A percentile compares a stretch with the other conserved stretches of the same genome.
Conservation (phyloP, 2,888 invertebrate species). For the Ctena decussata region DNA sequence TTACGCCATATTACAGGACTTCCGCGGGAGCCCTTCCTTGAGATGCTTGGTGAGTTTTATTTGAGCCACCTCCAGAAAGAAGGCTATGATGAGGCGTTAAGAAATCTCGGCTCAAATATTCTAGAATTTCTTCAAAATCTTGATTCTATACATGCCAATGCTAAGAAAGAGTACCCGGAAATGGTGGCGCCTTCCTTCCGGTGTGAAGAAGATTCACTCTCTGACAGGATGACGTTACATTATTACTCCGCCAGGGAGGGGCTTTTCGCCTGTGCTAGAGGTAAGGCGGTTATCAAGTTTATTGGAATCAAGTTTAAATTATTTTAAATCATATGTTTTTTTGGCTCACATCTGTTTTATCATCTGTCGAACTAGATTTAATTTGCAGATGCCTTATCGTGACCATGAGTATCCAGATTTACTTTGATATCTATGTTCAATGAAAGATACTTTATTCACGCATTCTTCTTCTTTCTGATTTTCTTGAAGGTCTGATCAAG, state of each 20-base stretch:
- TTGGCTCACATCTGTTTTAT: too few relatives aligned
- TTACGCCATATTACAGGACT: constrained; percentile 59
- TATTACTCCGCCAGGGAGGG: constrained; percentile 78
- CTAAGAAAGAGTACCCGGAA: constrained; percentile 74
- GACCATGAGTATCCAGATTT: too few relatives aligned
- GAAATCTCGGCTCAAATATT: constrained; percentile 76
- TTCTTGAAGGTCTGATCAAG: constrained; percentile 68
- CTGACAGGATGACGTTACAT: constrained; percentile 78
- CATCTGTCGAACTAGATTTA: too few relatives aligned
- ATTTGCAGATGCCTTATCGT: too few relatives aligned
- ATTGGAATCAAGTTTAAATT: too few relatives aligned
- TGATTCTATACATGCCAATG: constrained; percentile 77
- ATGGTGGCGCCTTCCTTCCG: constrained; percentile 78
- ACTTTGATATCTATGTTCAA: too few relatives aligned
- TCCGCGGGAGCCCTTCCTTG: constrained; percentile 69
- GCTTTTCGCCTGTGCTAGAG: constrained; percentile 72
- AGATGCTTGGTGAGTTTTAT: constrained; percentile 76
- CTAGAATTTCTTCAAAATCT: constrained; percentile 79
- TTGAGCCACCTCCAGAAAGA: constrained; percentile 65
- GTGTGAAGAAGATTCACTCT: constrained; percentile 74
- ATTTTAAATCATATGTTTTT: too few relatives aligned
- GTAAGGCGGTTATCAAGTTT: constrained; percentile 46
- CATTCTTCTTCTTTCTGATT: background rate
- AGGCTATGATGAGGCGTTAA: constrained; percentile 77
- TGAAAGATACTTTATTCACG: too few relatives aligned